Evolutionary conservation across 2,888 invertebrate genomes (phyloP).

Genomic region (Tholera decimalis): DNA sequence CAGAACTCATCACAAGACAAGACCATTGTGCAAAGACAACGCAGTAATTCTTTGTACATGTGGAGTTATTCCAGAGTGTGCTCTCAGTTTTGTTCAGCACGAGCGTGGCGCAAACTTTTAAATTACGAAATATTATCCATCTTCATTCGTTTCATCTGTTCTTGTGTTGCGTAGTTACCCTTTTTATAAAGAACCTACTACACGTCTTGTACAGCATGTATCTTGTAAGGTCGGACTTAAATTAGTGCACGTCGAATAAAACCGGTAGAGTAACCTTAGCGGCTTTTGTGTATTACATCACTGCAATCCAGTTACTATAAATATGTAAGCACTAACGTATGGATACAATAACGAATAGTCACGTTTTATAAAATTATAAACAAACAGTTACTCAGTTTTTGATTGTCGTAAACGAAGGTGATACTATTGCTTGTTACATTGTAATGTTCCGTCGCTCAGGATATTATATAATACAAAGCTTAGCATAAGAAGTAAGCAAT

Average conservation of each 20-base stretch:
- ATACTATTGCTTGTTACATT: slow-evolving; percentile 45
- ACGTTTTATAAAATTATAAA: slow-evolving; percentile 36
- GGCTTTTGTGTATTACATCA: slow-evolving; percentile 63
- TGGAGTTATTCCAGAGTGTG: slow-evolving; percentile 45
- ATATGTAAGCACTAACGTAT: slow-evolving; percentile 58
- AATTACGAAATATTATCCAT: slow-evolving; percentile 51
- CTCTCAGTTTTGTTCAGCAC: slow-evolving; percentile 55
- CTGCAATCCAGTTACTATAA: slow-evolving; percentile 57
- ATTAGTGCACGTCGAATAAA: slow-evolving; percentile 54
- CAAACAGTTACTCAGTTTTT: slow-evolving; percentile 36
- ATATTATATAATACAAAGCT: no score
- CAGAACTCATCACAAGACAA: slow-evolving; percentile 55
- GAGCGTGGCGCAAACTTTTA: slow-evolving; percentile 67
- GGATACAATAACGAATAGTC: slow-evolving; percentile 27
- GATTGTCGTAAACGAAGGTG: slow-evolving; percentile 42
- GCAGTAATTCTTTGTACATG: slow-evolving; percentile 60
- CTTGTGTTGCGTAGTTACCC: slow-evolving; percentile 63
- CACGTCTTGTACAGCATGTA: slow-evolving; percentile 62
- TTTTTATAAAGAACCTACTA: slow-evolving; percentile 60
- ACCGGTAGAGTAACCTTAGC: slow-evolving; percentile 57
- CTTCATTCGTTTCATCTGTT: slow-evolving; percentile 63
- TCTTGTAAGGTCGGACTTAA: slow-evolving; percentile 60
- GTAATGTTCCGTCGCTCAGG: slow-evolving; percentile 54
- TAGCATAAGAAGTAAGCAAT: slow-evolving; percentile 46
- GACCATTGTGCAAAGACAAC: slow-evolving; percentile 58